These are phyloP conservation scores for Paramormyrops hopkinsi DNA, from an alignment of 2,797 vertebrate genomes.

Conservation along the genomic window DNA sequence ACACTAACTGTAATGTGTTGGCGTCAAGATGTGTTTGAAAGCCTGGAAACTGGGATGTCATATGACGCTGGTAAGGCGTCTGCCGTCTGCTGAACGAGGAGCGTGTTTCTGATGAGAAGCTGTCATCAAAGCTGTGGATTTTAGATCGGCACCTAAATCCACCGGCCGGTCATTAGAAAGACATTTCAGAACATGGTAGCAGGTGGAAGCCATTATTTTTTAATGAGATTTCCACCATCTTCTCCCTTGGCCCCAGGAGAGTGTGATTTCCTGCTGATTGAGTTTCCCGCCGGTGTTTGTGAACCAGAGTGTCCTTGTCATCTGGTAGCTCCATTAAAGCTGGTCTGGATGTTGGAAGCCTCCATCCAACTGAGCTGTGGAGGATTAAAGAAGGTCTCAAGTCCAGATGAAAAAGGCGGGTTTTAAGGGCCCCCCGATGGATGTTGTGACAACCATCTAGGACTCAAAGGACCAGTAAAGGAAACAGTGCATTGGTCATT, in stretches of 20 bases:
- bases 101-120: background rate
- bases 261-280: conserved; percentile 53
- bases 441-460: background rate
- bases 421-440: background rate
- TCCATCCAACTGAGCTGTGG: conserved; percentile 43
- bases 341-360: conserved; percentile 34
- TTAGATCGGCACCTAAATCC: conserved; percentile 13
- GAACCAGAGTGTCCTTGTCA: conserved; percentile 58
- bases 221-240: conserved; percentile 60
- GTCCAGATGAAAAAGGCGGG: background rate
- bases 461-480: background rate
- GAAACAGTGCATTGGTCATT: background rate
- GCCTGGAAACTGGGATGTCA: background rate
- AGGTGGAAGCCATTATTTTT: conserved; percentile 60
- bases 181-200: conserved; percentile 46
- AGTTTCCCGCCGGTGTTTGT: conserved; percentile 47
- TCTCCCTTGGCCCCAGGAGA: conserved; percentile 46
- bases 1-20: background rate
- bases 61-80: background rate
- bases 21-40: background rate
- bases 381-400: conserved; percentile 60
- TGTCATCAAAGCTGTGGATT: background rate
- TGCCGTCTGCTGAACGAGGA: background rate
- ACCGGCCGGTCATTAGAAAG: conserved; percentile 49
- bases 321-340: conserved; percentile 57